These are phyloP conservation scores for Actinia equina DNA, from an alignment of 64 coral and sea anemone genomes.

Conservation along the genomic window DNA sequence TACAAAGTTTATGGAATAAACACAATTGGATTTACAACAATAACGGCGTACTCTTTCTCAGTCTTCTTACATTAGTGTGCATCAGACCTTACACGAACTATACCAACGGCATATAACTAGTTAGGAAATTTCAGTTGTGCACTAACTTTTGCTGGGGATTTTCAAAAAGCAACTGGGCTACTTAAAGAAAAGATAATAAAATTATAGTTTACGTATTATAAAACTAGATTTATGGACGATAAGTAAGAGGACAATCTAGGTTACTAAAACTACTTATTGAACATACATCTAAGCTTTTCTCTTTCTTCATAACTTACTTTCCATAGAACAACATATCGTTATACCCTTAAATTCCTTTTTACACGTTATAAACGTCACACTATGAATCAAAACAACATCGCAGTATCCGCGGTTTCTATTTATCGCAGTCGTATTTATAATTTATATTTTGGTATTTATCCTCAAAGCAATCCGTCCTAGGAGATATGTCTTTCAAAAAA, in stretches of 20 bases:
- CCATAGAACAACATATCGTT: not conserved
- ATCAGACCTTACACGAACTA: not conserved
- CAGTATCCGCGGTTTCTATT: not conserved
- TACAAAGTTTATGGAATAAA: conserved; percentile 12
- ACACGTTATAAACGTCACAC: not conserved
- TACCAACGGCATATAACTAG: not conserved
- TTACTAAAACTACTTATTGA: not conserved
- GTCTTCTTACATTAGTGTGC: not conserved
- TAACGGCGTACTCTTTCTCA: not conserved
- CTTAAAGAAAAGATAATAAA: not conserved
- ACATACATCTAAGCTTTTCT: not conserved
- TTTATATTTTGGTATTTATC: not conserved
- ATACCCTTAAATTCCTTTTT: not conserved
- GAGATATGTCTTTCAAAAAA: not conserved
- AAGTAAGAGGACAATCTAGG: not conserved
- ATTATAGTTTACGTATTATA: not conserved
- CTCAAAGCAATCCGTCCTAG: not conserved
- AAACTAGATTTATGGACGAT: not conserved
- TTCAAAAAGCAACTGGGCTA: not conserved
- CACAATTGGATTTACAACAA: not conserved
- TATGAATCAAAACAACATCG: not conserved
- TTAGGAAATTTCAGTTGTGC: not conserved
- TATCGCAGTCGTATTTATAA: not conserved
- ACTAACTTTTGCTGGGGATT: not conserved
- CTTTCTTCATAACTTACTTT: not conserved